Evolutionary conservation across 2,113 vertebrate species (phyloP).

Genomic region (Cyphomyrus plagiostoma): DNA sequence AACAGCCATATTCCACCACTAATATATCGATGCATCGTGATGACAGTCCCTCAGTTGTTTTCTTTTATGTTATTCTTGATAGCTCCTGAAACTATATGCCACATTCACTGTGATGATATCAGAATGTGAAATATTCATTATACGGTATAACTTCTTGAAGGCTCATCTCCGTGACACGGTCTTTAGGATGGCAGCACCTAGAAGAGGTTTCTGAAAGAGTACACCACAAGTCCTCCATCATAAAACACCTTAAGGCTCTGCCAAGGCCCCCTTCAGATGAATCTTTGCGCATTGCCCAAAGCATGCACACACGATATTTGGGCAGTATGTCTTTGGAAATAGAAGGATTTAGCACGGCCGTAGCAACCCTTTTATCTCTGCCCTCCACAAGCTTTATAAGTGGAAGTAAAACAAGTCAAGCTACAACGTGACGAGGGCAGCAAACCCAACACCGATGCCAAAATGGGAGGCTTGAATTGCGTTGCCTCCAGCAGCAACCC

Average conservation of each 20-base stretch:
- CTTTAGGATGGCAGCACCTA: slow-evolving; percentile 8
- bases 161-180: slow-evolving; percentile 25
- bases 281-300: slow-evolving; percentile 35
- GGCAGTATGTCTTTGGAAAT: slow-evolving; percentile 40
- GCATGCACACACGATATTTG: slow-evolving; percentile 41
- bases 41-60: neutral
- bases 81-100: neutral
- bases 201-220: slow-evolving; percentile 36
- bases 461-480: neutral
- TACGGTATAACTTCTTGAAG: neutral
- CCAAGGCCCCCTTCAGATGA: slow-evolving; percentile 29
- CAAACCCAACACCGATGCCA: slow-evolving; percentile 11
- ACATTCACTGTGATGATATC: neutral
- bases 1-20: neutral
- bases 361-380: slow-evolving; percentile 34
- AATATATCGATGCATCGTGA: neutral
- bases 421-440: neutral
- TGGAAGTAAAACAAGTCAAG: slow-evolving; percentile 28
- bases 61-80: neutral
- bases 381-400: slow-evolving; percentile 30
- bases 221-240: slow-evolving; percentile 29
- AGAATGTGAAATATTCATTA: neutral
- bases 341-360: slow-evolving; percentile 27
- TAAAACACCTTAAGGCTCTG: slow-evolving; percentile 33
- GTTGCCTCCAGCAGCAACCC: neutral